Base-by-base conservation (phyloP, 2,888 invertebrate genomes). In the Melikaiella ostensackeni region DNA sequence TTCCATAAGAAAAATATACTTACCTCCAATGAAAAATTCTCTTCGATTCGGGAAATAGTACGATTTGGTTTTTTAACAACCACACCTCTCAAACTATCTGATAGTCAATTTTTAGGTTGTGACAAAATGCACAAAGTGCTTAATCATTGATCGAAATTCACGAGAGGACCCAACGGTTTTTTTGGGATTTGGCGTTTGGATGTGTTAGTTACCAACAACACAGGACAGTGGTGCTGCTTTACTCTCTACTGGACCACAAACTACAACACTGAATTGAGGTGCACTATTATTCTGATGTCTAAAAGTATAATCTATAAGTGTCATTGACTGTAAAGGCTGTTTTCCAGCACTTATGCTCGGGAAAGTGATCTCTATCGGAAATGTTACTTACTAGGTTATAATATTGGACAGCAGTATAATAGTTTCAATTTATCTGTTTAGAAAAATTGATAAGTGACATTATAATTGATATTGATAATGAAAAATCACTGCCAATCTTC, bases 181-280 rank as follows among this genome's bases (percentile, higher is more conserved):
- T 75, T 66, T 50, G 30, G 55, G 42, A 19, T 35, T 75, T 76
- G 50, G 42, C 55, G 63, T 81, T 80, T 75, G 62, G 77, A 83
- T 87, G 87, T 85, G 82, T 79, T 81, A 81, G 84, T 86, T 84
- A 88, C 84, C 85, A 83, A 85, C 85, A 86, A 89, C 86, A 84
- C 86, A 84, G 84, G 88, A 90, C 90, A 86, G 90, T 90, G 90
- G 90, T 90, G 90, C 90, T n/a, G n/a, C n/a, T n/a, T n/a, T n/a
- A n/a, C 90, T 84, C 89, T 90, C 81, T 90, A 90, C 82, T 89
- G 89, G 90, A 90, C 88, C 84, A 89, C 88, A 81, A 89, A 84
- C 86, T 89, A 89, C 90, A 87, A 87, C 82, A 86, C 11, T 30
- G 87, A 87, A 84, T 88, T 87, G 89, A 90, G 90, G 90, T 90